Evolutionary conservation across 2,888 invertebrate genomes (phyloP), one percentile per base, ranked within the genome.

Genomic region (Thecophora atra): DNA sequence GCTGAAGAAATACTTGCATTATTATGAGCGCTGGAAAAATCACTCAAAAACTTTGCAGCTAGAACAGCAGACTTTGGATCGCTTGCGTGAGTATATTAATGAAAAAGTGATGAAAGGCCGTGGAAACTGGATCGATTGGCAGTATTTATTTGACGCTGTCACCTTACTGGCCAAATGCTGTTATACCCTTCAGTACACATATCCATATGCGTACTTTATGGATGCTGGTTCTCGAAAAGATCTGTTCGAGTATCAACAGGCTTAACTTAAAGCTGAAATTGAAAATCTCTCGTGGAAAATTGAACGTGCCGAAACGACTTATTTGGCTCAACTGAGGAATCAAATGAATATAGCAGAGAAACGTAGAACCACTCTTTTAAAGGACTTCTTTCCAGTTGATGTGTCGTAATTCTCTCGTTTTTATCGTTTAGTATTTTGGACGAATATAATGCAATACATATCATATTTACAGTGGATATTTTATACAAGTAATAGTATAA

Each of bases 111-210:
- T 99, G 92, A 94, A 95, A 82, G 94, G 96, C 72, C 93, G 96
- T 81, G 99, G 99, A 21, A 99, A 99, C 1, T 99, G 99, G 99
- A 99, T 99, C 79, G 99, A 99, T 87, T 99, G 99, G 99, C 99
- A 99, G 88, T 98, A 99, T 88, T 90, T 99, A 62, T 94, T 97
- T 85, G 95, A 95, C 82, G 96, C 99, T 7, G 97, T 99, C 30
- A 90, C 92, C 72, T 89, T 99, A 54, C 88, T 99, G 75, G 98
- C 98, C 72, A 95, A 96, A 85, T 99, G 98, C 85, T 93, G 99
- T 76, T 99, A 99, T 86, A 98, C 99, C 2, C 90, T 99, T 71
- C 98, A 99, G 87, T 99, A 98, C 87, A 99, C 99, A 65, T 99
- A 99, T 88, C 99, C 99, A 0, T 99, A 93, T 88, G 99, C 99